These are phyloP conservation scores for Tenthredo amoena DNA, from an alignment of 2,888 invertebrate genomes.

Conservation along the genomic window DNA sequence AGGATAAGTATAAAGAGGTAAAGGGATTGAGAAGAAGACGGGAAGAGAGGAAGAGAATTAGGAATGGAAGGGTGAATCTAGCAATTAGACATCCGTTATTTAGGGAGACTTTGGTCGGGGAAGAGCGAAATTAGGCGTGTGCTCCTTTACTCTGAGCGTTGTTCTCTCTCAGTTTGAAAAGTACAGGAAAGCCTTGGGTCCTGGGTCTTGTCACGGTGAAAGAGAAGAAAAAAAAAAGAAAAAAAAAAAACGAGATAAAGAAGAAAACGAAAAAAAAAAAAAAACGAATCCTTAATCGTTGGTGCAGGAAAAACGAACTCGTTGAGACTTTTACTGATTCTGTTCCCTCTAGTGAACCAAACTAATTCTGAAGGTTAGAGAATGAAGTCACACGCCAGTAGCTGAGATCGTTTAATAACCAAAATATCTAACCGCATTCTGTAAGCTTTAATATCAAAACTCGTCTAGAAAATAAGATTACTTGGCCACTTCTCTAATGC, in stretches of 20 bases:
- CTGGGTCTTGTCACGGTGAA: neutral
- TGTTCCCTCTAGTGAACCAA: slow-evolving; percentile 17
- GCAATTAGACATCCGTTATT: slow-evolving; percentile 46
- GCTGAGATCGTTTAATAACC: slow-evolving; percentile 22
- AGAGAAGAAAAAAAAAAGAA: neutral
- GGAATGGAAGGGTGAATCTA: slow-evolving; percentile 25
- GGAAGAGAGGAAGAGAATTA: slow-evolving; percentile 42
- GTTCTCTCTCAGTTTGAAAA: slow-evolving; percentile 31
- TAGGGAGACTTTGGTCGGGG: slow-evolving; percentile 32
- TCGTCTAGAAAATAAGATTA: slow-evolving; percentile 47
- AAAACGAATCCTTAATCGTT: slow-evolving; percentile 7
- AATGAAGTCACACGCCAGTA: slow-evolving; percentile 30
- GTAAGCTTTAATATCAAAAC: slow-evolving; percentile 29
- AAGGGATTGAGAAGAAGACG: neutral
- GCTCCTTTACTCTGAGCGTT: neutral
- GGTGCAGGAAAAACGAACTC: slow-evolving; percentile 20
- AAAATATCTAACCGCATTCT: slow-evolving; percentile 19
- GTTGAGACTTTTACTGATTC: neutral
- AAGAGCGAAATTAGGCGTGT: slow-evolving; percentile 27
- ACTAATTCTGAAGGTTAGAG: neutral
- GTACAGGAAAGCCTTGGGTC: slow-evolving; percentile 22
- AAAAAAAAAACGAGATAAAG: neutral
- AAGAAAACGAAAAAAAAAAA: neutral
- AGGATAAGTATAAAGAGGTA: slow-evolving; percentile 17
- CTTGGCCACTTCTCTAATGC: slow-evolving; percentile 48